phyloP scores from a whole-genome alignment of 2,888 invertebrate genomes.

The Nebria brevicollis region DNA sequence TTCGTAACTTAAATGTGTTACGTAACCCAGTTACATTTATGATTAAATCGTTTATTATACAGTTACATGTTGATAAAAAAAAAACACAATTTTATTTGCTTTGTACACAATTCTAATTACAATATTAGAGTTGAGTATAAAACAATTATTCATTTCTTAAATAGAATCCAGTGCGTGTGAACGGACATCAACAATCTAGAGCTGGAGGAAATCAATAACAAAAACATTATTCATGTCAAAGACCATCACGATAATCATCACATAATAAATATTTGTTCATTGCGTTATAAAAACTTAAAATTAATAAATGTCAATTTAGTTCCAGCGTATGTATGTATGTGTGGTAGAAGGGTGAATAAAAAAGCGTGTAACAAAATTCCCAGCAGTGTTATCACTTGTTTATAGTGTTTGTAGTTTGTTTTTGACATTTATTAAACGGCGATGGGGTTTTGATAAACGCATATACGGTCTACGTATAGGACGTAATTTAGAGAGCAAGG shows the following conservation, averaged over 20 bases:
- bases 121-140: no score
- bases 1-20: not conserved
- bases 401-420: slow-evolving; percentile 20
- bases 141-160: not conserved
- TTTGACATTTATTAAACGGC: slow-evolving; percentile 20
- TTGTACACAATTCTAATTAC: no score
- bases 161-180: not conserved
- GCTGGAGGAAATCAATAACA: not conserved
- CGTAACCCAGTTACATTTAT: not conserved
- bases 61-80: not conserved
- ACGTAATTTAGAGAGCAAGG: slow-evolving; percentile 5
- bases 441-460: slow-evolving; percentile 20
- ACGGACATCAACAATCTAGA: not conserved
- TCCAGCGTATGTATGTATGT: not conserved
- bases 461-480: not conserved
- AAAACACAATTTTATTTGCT: no score
- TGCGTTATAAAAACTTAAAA: not conserved
- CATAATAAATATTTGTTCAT: not conserved
- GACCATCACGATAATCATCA: not conserved
- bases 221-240: not conserved
- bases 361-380: not conserved
- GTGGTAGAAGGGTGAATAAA: not conserved
- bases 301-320: not conserved
- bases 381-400: not conserved
- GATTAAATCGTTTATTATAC: not conserved